Evolutionary conservation across 23 tunicate species (phyloP).

Genomic region (Aplidium turbinatum): DNA sequence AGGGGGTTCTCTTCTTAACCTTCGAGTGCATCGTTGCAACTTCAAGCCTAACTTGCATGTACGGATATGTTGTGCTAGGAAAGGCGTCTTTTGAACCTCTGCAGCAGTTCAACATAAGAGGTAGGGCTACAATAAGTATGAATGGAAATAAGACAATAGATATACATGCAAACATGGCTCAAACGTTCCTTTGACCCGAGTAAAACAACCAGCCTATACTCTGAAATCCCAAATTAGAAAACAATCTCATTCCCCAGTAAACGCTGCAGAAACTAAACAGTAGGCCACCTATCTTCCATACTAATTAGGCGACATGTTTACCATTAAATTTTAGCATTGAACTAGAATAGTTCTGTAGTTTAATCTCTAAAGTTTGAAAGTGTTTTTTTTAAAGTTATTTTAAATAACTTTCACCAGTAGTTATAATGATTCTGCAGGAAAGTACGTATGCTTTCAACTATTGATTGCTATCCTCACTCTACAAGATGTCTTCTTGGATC

Average conservation of each 20-base stretch:
- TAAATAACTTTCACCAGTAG: not conserved
- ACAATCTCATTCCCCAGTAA: no score
- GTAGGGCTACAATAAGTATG: conserved; percentile 37
- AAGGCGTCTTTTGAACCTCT: conserved; percentile 45
- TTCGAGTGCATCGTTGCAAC: not conserved
- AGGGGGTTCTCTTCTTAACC: conserved; percentile 1
- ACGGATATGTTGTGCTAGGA: conserved; percentile 57
- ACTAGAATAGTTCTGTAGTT: no score
- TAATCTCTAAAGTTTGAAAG: no score
- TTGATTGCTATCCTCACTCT: conserved; percentile 54
- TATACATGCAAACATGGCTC: no score
- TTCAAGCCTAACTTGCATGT: conserved; percentile 55
- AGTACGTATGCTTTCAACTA: conserved; percentile 37
- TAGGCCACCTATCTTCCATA: no score
- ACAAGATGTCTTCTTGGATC: conserved; percentile 42
- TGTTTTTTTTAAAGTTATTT: not conserved
- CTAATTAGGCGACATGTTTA: no score
- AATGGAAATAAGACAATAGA: no score
- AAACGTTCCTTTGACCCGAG: no score
- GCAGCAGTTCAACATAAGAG: conserved; percentile 52
- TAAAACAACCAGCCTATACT: no score
- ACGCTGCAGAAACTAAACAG: no score
- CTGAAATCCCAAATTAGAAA: no score
- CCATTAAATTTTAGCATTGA: no score
- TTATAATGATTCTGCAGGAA: not conserved